Evolutionary conservation across 2,888 invertebrate genomes (phyloP), one percentile per base, ranked within the genome.

Genomic region (Eristalis pertinax): DNA sequence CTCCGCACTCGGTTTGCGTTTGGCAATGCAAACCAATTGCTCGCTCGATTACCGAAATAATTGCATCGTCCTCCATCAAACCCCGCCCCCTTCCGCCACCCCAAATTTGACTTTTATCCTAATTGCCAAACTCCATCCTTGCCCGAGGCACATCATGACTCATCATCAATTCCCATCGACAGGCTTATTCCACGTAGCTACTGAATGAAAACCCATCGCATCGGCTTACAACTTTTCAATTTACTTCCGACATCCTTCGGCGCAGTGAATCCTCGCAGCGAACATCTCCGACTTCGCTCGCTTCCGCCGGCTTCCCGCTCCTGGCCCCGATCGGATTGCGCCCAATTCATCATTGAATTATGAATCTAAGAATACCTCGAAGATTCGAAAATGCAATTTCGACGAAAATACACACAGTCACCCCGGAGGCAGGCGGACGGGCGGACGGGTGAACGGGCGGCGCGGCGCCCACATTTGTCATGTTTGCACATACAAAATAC

Each of bases 301-400:
- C 35, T 24, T 24, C 26, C 38, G n/a, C 10, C 10, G 2, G 15
- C 11, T 26, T 24, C 32, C 35, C 0, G n/a, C 19, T 13, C 1
- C 15, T 7, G n/a, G 15, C 43, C 10, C 32, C 26, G n/a, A 60
- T 79, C 72, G 67, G 72, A 79, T 79, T 73, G 79, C 58, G 65
- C 43, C 65, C 79, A 62, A 73, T 79, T 79, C 72, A 79, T 79
- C 79, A 79, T 72, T 79, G 79, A 79, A 67, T 79, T 79, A 79
- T 79, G 79, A 67, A 73, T 72, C 24, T 32, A 43, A 67, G 35
- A 79, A 79, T 79, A 79, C 73, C 79, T 79, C 60, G 24, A 79
- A 60, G 67, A 78, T 65, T 73, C 62, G 79, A 79, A 79, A 79
- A 79, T 79, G 79, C 79, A 79, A 79, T 79, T 73, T 67, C 79